Evolutionary conservation across 1,140 invertebrate genomes (phyloP), one percentile per base, ranked within the genome.

Genomic region (Metopolophium dirhodum): DNA sequence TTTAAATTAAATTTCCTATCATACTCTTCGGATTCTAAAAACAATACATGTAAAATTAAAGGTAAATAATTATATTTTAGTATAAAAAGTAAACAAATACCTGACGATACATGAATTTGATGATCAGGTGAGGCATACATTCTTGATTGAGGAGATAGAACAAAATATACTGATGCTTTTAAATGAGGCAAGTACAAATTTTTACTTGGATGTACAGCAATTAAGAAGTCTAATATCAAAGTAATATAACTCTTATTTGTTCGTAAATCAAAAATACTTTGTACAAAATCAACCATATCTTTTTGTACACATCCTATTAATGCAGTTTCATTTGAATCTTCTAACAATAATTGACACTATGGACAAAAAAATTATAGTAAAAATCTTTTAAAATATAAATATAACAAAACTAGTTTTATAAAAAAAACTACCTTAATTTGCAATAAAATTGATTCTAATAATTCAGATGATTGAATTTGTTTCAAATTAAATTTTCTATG

Each of bases 401-500:
- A 82, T 14, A 47, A 18, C 6, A 83, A 47, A 30, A 30, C 26
- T 49, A 37, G 35, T 49, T 91, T 82, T 0, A 30, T 49, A 35
- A 45, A 45, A 49, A 30, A 23, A 30, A 45, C 14, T 61, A 93
- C 91, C 82, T 93, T 86, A 9, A 93, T 85, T 86, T 93, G 91
- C 51, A 93, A 54, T 23, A 93, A 93, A 93, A 93, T 93, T n/a
- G 82, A 82, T 54, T 93, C 91, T 57, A 93, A 57, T 85, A 93
- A 85, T 85, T 93, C 91, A 54, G 91, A 93, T 41, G 91, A 93
- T 30, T 93, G 91, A 54, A 93, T 83, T 57, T 93, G 91, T 85
- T 93, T 93, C 26, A 93, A 54, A 93, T 93, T 93, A 86, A 93
- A 93, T 86, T 93, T 93, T 20, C 77, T 93, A 54, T 93, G 91